Evolutionary conservation across 2,113 vertebrate genomes (phyloP).

Genomic region (Mobula birostris): DNA sequence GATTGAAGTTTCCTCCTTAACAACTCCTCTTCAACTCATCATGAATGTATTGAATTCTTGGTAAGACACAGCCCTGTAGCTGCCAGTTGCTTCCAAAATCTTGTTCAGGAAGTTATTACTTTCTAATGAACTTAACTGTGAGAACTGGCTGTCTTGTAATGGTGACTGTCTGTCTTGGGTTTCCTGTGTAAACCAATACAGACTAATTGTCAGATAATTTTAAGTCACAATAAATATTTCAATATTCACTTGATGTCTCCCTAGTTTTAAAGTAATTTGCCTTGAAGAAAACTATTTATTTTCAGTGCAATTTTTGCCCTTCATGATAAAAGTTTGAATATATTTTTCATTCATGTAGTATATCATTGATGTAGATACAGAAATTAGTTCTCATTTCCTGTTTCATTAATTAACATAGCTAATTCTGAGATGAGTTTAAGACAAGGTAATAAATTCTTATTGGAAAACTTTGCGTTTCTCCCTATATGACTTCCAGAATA

Average conservation of each 20-base stretch:
- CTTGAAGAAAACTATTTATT: not conserved
- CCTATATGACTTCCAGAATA: not conserved
- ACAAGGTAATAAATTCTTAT: not conserved
- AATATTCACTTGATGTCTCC: not conserved
- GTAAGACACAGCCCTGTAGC: not conserved
- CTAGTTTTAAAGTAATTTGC: not conserved
- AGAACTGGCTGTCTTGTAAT: not conserved
- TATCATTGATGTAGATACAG: not conserved
- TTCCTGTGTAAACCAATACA: not conserved
- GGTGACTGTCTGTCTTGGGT: not conserved
- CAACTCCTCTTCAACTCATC: not conserved
- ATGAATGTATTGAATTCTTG: not conserved
- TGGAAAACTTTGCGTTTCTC: not conserved
- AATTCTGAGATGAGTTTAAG: too few species aligned
- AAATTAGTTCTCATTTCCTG: not conserved
- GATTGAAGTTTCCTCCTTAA: not conserved
- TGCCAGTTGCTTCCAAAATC: not conserved
- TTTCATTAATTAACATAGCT: not conserved
- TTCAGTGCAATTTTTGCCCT: not conserved
- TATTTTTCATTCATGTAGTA: not conserved
- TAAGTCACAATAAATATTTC: not conserved
- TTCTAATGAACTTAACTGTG: not conserved
- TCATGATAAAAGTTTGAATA: not conserved
- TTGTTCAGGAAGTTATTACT: not conserved
- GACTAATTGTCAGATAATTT: not conserved